Conservation (phyloP, 2,888 invertebrate species). For the Junonia oenone region DNA sequence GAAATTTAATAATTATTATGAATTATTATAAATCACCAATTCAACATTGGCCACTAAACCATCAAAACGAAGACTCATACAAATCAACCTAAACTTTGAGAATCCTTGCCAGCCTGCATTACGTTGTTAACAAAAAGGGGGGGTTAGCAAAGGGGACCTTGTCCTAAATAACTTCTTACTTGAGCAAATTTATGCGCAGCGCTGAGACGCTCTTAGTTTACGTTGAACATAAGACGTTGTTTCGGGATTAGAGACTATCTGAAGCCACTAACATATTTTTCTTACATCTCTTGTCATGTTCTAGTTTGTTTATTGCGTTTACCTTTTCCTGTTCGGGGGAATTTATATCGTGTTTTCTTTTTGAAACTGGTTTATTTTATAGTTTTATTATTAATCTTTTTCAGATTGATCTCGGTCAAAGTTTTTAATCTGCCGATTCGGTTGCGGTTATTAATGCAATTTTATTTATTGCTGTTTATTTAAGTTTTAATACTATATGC, state of each 20-base stretch:
- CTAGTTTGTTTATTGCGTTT: not conserved
- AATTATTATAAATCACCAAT: no score
- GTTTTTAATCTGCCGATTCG: no score
- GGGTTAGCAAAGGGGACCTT: slow-evolving; percentile 23
- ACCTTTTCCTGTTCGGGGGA: not conserved
- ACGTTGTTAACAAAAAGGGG: slow-evolving; percentile 25
- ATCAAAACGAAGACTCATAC: not conserved
- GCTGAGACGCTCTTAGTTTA: slow-evolving; percentile 31
- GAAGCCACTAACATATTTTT: slow-evolving; percentile 1
- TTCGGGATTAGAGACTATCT: slow-evolving; percentile 20
- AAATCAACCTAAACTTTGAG: slow-evolving; percentile 1
- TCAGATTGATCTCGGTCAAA: no score
- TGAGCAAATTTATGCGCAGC: slow-evolving; percentile 30
- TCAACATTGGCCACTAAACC: no score
- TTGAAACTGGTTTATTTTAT: not conserved
- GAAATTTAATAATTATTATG: no score
- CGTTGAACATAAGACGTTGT: slow-evolving; percentile 22
- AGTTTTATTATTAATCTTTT: not conserved
- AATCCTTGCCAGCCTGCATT: slow-evolving; percentile 9
- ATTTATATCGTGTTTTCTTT: not conserved
- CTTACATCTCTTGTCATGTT: not conserved
- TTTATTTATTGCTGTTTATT: no score
- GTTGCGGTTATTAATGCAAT: no score
- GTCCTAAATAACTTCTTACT: slow-evolving; percentile 33
- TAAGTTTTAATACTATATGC: no score